Base-by-base conservation (phyloP, 2,797 vertebrate species). In the Vultur gryphus region DNA sequence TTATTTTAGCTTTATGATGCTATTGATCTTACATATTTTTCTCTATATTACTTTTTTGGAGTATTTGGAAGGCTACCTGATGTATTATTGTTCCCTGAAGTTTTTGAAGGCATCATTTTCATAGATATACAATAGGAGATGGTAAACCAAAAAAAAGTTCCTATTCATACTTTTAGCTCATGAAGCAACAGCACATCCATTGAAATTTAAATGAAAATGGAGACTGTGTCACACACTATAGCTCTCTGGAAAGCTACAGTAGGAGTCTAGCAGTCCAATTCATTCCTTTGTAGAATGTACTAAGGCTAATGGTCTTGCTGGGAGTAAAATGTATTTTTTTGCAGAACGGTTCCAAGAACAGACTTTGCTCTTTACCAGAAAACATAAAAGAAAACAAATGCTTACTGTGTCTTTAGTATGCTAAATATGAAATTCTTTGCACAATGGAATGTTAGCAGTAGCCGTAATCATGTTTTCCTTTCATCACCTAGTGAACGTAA, bases 201-300 rank as follows among this genome's bases (percentile, higher is more conserved):
- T 97, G 96, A 97, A 95, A 94, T 96, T 94, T 95, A 96, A 97
- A 97, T 97, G 86, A 96, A 95, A 97, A 96, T 96, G 92, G 59
- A n/a, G 72, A 94, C 84, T 96, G 92, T 95, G 93, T 94, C 93
- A 90, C 92, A 96, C 67, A 97, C 91, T 97, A 93, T 94, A 97
- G 93, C 84, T 93, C 92, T 89, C 79, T 87, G 80, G 95, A 95
- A 94, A 91, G 89, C 96, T 97, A 78, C 90, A 95, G 86, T 96
- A 81, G 92, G 96, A 96, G 91, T 95, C 94, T 96, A 95, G 93
- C 85, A 97, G 84, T 96, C 90, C 96, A 97, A 97, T 91, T 95
- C 94, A 97, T 92, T 96, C 93, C 90, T 93, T 91, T 94, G 80
- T 94, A 89, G 88, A 97, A 93, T 96, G 84, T 84, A 95, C 96